Evolutionary conservation across 2,797 vertebrate species (phyloP).

Genomic region (Pampus argenteus): DNA sequence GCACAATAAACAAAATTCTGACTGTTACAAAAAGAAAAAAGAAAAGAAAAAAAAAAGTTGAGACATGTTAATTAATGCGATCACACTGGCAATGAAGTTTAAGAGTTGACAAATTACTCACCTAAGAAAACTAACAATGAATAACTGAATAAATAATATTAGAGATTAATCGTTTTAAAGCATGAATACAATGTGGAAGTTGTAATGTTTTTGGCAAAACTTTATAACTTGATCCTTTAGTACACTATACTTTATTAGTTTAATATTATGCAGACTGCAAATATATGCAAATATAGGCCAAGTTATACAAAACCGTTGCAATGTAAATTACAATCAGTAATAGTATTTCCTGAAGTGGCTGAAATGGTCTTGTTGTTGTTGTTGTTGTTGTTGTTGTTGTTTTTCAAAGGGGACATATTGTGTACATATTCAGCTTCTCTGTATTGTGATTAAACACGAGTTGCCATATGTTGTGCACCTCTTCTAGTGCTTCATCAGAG

Average conservation of each 20-base stretch:
- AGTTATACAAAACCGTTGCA: too few relatives aligned
- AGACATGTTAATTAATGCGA: constrained; percentile 6
- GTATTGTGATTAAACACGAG: constrained; percentile 49
- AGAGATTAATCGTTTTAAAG: not conserved
- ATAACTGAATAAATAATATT: not conserved
- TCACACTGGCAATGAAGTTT: not conserved
- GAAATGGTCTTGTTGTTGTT: not conserved
- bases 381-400: not conserved
- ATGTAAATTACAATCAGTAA: too few relatives aligned
- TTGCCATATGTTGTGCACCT: constrained; percentile 38
- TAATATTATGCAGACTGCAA: too few relatives aligned
- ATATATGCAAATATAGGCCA: too few relatives aligned
- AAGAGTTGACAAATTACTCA: not conserved
- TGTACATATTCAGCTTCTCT: not conserved
- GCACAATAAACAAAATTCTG: not conserved
- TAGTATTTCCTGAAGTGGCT: constrained; percentile 11
- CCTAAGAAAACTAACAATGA: not conserved
- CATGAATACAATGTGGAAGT: too few relatives aligned
- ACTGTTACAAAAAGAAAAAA: not conserved
- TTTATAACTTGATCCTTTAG: too few relatives aligned
- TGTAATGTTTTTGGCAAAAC: too few relatives aligned
- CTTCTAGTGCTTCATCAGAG: constrained; percentile 55
- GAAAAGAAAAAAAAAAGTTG: too few relatives aligned
- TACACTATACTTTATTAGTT: too few relatives aligned
- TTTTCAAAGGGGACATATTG: not conserved